Conservation (phyloP, 2,888 invertebrate genomes). For the Incurvaria masculella region DNA sequence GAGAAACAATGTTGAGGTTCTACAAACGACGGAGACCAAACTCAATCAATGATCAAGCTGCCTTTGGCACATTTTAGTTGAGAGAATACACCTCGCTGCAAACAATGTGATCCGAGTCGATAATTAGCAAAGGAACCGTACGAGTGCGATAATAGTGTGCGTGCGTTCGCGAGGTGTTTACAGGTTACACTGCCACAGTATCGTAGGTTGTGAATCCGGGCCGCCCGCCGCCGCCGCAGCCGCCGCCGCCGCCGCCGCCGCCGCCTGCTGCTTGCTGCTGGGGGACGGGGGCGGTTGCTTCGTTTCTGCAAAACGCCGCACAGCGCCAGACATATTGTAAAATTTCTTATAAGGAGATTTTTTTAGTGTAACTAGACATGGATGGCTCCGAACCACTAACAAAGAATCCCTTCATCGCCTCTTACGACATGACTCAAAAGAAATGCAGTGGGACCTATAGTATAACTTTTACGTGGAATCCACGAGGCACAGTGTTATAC, state of each 20-base stretch:
- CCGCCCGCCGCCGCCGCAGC: constrained; percentile 54
- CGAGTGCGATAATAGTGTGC: constrained; percentile 21
- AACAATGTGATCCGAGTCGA: constrained; percentile 1
- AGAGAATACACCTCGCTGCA: constrained; percentile 1
- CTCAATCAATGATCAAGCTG: neutral
- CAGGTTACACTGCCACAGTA: constrained; percentile 98
- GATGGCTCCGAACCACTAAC: too few relatives aligned
- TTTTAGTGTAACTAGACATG: too few relatives aligned
- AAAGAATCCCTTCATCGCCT: too few relatives aligned
- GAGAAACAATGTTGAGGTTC: too few relatives aligned
- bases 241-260: constrained; percentile 17
- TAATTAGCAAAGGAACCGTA: neutral
- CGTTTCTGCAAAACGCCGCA: constrained; percentile 69
- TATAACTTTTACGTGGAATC: too few relatives aligned
- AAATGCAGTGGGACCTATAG: too few relatives aligned
- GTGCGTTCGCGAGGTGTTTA: constrained; percentile 46
- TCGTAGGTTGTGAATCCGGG: constrained; percentile 97
- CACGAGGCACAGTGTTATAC: too few relatives aligned
- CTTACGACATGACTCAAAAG: too few relatives aligned
- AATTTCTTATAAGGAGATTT: too few relatives aligned
- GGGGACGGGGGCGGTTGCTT: constrained; percentile 75
- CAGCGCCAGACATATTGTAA: too few relatives aligned
- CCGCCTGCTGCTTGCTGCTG: constrained; percentile 66
- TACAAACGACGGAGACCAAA: too few relatives aligned
- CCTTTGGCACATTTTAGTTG: neutral